A percentile compares a stretch with the other conserved stretches of the same genome.
These are phyloP conservation scores for Cephus nigrinus DNA, from an alignment of 2,888 invertebrate species.

Conservation along the genomic window DNA sequence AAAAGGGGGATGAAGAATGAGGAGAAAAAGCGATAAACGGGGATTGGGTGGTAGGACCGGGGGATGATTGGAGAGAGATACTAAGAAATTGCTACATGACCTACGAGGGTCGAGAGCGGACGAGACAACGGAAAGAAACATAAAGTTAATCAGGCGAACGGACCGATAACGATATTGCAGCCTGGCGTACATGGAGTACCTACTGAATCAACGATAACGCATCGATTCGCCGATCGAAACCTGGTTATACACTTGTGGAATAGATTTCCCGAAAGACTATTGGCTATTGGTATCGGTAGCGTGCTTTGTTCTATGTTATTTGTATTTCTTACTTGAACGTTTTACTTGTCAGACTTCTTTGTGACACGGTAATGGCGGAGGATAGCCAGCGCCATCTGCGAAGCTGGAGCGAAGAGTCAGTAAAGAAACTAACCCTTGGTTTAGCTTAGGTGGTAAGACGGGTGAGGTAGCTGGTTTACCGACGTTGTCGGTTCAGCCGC, in stretches of 20 bases:
- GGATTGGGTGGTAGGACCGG: neutral
- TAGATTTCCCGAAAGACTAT: neutral
- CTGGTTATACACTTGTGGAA: neutral
- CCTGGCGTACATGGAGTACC: neutral
- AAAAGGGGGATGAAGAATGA: neutral
- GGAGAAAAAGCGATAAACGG: neutral
- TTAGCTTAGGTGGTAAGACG: neutral
- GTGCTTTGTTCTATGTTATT: neutral
- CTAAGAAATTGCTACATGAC: neutral
- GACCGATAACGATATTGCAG: constrained; percentile 36
- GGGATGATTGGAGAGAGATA: neutral
- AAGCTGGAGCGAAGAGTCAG: neutral
- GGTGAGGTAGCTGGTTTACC: neutral
- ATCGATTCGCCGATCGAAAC: constrained; percentile 2
- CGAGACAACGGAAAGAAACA: constrained; percentile 20
- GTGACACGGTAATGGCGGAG: neutral
- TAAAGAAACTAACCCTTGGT: neutral
- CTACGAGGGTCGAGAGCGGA: neutral
- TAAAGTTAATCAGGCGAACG: constrained; percentile 46
- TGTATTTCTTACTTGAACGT: neutral
- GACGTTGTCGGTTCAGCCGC: neutral
- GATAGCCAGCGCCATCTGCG: neutral
- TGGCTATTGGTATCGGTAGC: neutral
- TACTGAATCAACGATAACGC: neutral
- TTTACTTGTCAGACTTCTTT: neutral